Percentiles rank a stretch among this genome's conserved stretches.
Conservation (phyloP, 2,888 invertebrate genomes). For the Eupithecia tripunctaria region DNA sequence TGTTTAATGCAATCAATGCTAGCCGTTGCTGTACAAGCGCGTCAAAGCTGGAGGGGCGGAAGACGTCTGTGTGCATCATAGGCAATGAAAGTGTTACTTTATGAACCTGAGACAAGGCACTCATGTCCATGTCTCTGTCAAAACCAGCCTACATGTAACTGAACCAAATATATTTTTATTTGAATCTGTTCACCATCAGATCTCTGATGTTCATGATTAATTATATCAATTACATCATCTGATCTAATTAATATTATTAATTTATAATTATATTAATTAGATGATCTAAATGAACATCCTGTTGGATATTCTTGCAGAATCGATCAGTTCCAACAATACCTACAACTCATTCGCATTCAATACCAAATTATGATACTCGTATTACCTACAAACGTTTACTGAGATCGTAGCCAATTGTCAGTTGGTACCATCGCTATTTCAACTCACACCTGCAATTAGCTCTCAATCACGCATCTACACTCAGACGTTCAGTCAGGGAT, state of each 20-base stretch:
- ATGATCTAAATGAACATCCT: neutral
- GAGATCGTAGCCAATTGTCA: neutral
- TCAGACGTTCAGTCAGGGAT: slow-evolving; percentile 20
- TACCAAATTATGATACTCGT: neutral
- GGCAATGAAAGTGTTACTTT: too few species aligned
- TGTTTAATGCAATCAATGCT: too few species aligned
- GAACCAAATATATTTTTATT: neutral
- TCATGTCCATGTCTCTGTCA: neutral
- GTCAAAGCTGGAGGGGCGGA: too few species aligned
- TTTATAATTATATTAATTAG: too few species aligned
- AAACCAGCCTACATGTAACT: neutral
- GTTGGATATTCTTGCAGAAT: neutral
- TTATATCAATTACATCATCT: too few species aligned
- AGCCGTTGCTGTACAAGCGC: too few species aligned
- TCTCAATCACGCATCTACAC: slow-evolving; percentile 51
- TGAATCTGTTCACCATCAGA: neutral
- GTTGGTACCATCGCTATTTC: neutral
- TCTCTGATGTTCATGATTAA: too few species aligned
- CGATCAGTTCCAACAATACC: neutral
- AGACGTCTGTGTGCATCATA: too few species aligned
- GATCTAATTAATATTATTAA: too few species aligned
- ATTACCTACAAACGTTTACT: neutral
- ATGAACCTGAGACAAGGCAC: neutral
- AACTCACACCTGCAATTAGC: slow-evolving; percentile 51
- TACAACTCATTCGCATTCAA: neutral